Evolutionary conservation across 2,113 vertebrate genomes (phyloP), one percentile per base, ranked within the genome.

Genomic region (Ramphastos sulfuratus): DNA sequence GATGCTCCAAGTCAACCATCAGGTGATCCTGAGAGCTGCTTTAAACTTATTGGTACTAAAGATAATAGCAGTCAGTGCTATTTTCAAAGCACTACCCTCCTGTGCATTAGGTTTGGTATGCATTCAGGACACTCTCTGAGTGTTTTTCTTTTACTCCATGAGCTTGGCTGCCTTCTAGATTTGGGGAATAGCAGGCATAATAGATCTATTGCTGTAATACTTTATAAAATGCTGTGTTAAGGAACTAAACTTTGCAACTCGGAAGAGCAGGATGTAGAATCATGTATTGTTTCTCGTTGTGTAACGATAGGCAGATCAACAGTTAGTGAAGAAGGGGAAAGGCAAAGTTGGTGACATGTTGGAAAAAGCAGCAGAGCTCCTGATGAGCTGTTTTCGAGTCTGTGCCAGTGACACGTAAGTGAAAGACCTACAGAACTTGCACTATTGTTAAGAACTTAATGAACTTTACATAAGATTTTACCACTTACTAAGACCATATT

Each of bases 351-450:
- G 98, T 0, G 99, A 99, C 93, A 99, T 99, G 99, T 59, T 99
- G 97, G 99, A 99, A 95, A 99, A 99, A 72, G 98, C 99, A 12
- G 99, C 99, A 0, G 99, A 99, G 50, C 97, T 99, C 48, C 96
- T 99, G 79, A 99, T 99, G 99, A 98, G 98, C 97, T 99, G 99
- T 95, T 99, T 99, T 94, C 98, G 99, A 55, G 98, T 99, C 61
- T 99, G 99, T 82, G 99, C 99, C 97, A 99, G 99, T 20, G 99
- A 99, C 97, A 99, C 99, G 99, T 99, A 83, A 98, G 98, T 97
- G 67, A 66, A 64, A 70, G 55, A 37, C 58, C 55, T 61, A 1
- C 11, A 55, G 20, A 90, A 44, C 12, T 75, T 71, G 24, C 14
- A 15, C 4, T 64, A 6, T 28, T 73, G 28, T 66, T 75, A 52